Conservation (phyloP, 2,888 invertebrate species). For the Xestia rhomboidea region DNA sequence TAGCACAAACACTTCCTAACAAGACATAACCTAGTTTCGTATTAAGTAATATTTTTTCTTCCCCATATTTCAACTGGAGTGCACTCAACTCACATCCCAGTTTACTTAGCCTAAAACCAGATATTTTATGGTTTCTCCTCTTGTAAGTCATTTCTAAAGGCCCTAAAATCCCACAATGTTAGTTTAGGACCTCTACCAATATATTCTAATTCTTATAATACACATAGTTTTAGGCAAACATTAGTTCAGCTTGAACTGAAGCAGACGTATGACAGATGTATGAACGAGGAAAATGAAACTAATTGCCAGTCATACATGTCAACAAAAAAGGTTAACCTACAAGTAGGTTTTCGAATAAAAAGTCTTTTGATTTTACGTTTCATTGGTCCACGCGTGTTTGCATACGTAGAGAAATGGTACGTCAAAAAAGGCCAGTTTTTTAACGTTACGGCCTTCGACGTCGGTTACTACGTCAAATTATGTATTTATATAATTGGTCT, state of each 20-base stretch:
- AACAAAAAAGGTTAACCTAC: background rate
- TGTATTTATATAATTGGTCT: background rate
- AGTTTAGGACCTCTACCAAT: conserved; percentile 48
- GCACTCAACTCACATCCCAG: conserved; percentile 1
- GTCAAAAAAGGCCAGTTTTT: background rate
- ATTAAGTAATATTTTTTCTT: conserved; percentile 17
- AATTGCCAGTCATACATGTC: background rate
- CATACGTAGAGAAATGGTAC: too few species aligned
- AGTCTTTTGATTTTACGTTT: background rate
- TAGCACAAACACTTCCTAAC: background rate
- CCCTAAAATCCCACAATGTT: conserved; percentile 40
- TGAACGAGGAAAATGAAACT: background rate
- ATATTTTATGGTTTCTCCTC: conserved; percentile 17
- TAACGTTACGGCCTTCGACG: background rate
- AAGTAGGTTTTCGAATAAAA: background rate
- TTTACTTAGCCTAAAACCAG: conserved; percentile 37
- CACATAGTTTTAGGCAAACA: conserved; percentile 41
- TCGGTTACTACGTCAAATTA: background rate
- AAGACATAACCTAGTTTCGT: background rate
- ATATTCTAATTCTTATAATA: conserved; percentile 22
- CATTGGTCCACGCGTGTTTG: background rate
- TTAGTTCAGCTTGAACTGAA: conserved; percentile 12
- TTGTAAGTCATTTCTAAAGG: conserved; percentile 27
- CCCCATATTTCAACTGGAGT: conserved; percentile 30
- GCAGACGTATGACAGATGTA: too few species aligned